Conservation (phyloP, 2,113 vertebrate species). For the Platysternon megacephalum region DNA sequence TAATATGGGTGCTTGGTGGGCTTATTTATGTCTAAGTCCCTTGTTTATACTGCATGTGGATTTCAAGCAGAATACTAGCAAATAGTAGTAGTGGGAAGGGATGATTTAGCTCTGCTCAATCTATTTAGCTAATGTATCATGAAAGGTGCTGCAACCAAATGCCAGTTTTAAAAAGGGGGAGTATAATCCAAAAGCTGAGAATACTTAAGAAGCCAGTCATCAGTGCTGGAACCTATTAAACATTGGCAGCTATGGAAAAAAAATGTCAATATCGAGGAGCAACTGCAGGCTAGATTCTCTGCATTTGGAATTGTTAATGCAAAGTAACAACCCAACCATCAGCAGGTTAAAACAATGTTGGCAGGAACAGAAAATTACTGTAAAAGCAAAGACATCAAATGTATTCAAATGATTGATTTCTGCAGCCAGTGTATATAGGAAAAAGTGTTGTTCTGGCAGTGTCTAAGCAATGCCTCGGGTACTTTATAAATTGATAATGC, state of each 20-base stretch:
- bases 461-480: background rate
- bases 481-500: background rate
- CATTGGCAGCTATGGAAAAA: background rate
- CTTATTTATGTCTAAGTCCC: conserved; percentile 14
- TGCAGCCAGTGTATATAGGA: background rate
- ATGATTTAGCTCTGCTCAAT: conserved; percentile 17
- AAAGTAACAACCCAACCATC: background rate
- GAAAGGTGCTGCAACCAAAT: conserved; percentile 27
- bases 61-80: background rate
- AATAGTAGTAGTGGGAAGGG: background rate
- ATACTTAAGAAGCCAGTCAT: background rate
- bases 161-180: background rate
- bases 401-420: background rate
- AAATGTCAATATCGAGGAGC: background rate
- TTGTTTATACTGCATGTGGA: background rate
- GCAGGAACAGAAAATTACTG: background rate
- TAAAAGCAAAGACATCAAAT: background rate
- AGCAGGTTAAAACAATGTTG: background rate
- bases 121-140: conserved; percentile 40
- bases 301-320: background rate
- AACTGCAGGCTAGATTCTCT: background rate
- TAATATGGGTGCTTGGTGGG: background rate
- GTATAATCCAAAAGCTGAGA: background rate
- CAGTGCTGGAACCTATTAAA: conserved; percentile 8
- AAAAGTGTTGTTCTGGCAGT: background rate